These are phyloP conservation scores for Xylota sylvarum DNA, from an alignment of 2,888 invertebrate species.

Conservation along the genomic window DNA sequence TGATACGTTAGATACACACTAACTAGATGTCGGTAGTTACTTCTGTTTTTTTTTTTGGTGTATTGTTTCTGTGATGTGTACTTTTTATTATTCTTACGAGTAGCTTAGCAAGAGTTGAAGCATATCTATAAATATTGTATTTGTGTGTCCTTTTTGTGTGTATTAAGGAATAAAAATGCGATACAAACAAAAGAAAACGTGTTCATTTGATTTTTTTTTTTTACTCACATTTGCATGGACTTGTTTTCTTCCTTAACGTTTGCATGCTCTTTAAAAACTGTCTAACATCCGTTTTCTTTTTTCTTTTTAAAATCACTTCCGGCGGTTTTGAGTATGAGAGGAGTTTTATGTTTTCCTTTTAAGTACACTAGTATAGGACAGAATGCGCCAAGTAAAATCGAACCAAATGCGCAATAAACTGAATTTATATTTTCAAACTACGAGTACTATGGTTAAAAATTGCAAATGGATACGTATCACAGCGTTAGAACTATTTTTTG, in stretches of 20 bases:
- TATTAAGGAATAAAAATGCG: conserved; percentile 16
- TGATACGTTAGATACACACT: conserved; percentile 28
- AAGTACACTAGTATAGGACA: not conserved
- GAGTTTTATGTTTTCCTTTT: not conserved
- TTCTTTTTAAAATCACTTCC: conserved; percentile 49
- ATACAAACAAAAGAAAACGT: conserved; percentile 55
- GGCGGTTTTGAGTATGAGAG: conserved; percentile 6
- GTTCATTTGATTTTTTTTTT: conserved; percentile 41
- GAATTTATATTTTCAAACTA: not conserved
- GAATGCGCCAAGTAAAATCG: not conserved
- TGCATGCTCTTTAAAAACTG: conserved; percentile 88
- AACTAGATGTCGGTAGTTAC: conserved; percentile 7
- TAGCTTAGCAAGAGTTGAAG: not conserved
- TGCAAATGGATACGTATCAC: conserved; percentile 50
- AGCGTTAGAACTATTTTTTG: conserved; percentile 26
- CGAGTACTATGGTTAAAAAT: not conserved
- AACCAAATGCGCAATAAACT: not conserved
- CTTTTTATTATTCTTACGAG: not conserved
- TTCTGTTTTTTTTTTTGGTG: conserved; percentile 30
- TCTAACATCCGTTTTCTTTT: conserved; percentile 80
- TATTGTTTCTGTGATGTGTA: conserved; percentile 54
- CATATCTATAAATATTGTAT: not conserved
- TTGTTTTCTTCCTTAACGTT: conserved; percentile 96
- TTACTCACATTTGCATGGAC: conserved; percentile 97
- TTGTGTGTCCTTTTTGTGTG: conserved; percentile 1